phyloP scores from a whole-genome alignment of 2,888 invertebrate genomes.

The Thera britannica region DNA sequence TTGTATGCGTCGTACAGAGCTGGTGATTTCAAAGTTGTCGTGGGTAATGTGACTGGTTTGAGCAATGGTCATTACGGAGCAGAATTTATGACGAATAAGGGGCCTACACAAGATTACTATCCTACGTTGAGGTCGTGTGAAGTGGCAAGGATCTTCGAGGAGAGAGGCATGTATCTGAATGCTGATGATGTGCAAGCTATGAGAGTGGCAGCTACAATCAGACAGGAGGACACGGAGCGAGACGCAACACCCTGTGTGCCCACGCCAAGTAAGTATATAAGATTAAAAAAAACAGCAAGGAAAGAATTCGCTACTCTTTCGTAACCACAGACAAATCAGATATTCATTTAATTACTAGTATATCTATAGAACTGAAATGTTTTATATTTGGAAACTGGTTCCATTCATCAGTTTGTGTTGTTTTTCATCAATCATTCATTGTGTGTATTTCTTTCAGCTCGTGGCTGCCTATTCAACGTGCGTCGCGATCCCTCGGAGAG shows the following conservation, averaged over 20 bases:
- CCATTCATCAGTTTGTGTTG: too few species aligned
- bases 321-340: too few species aligned
- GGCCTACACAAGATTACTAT: conserved; percentile 64
- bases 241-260: conserved; percentile 69
- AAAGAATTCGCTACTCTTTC: too few species aligned
- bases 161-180: conserved; percentile 62
- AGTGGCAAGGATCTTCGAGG: conserved; percentile 62
- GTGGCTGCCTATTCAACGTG: conserved; percentile 91
- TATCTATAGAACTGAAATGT: too few species aligned
- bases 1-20: conserved; percentile 83
- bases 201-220: conserved; percentile 62
- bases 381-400: too few species aligned
- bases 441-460: conserved; percentile 66
- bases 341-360: too few species aligned
- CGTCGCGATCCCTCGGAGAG: conserved; percentile 92
- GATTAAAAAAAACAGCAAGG: background rate
- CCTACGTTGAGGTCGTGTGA: conserved; percentile 58
- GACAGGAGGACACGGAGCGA: conserved; percentile 61
- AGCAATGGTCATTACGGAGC: conserved; percentile 71
- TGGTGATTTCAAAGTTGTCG: conserved; percentile 87
- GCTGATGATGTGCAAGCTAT: conserved; percentile 55
- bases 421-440: too few species aligned
- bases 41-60: conserved; percentile 80
- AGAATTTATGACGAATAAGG: conserved; percentile 62
- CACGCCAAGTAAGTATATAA: conserved; percentile 64